A percentile compares a stretch with the other conserved stretches of the same genome.
These are phyloP conservation scores for Crematogaster levior DNA, from an alignment of 2,888 invertebrate genomes.

Conservation along the genomic window DNA sequence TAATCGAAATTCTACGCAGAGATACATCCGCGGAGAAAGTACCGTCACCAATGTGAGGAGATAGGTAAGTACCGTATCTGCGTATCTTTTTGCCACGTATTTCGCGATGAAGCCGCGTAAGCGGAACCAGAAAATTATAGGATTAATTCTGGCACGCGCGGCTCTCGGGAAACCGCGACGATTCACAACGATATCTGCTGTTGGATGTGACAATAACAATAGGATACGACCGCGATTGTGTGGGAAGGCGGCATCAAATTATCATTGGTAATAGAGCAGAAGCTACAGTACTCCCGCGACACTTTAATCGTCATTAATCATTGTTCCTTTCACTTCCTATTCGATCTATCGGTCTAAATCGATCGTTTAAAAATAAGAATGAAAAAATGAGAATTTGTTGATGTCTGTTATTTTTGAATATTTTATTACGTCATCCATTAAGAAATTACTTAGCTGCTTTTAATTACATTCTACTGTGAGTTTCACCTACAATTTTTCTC, in stretches of 20 bases:
- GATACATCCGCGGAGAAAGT: conserved; percentile 45
- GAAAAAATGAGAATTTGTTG: not conserved
- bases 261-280: not conserved
- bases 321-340: not conserved
- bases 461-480: not conserved
- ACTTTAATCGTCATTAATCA: conserved; percentile 25
- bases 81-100: conserved; percentile 7
- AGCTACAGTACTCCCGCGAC: not conserved
- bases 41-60: conserved; percentile 15
- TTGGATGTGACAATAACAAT: not conserved
- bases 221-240: not conserved
- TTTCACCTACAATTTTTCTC: not conserved
- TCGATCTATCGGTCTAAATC: not conserved
- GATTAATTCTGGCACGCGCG: conserved; percentile 41
- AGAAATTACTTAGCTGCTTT: not conserved
- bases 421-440: not conserved
- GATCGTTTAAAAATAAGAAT: not conserved
- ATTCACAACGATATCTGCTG: conserved; percentile 10
- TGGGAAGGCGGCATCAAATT: not conserved
- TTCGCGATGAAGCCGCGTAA: not conserved
- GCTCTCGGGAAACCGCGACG: conserved; percentile 26
- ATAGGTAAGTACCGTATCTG: not conserved
- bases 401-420: not conserved
- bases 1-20: conserved; percentile 55
- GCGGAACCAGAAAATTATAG: conserved; percentile 26